Conservation (phyloP, 2,888 invertebrate genomes). For the Choristoneura rosaceana region DNA sequence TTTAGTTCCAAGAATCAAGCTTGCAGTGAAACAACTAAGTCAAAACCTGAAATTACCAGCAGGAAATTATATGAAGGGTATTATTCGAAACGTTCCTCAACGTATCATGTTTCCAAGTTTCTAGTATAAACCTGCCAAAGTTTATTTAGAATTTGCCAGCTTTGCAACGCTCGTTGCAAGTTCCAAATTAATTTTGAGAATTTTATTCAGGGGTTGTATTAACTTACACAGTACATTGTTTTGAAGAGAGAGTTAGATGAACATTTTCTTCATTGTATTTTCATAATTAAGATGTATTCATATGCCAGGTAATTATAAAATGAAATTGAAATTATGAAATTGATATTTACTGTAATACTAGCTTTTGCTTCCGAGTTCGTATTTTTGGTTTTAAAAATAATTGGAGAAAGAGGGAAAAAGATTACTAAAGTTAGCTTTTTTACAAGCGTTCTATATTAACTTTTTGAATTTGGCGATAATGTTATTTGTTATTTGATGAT, state of each 20-base stretch:
- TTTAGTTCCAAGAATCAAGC: background rate
- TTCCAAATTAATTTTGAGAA: conserved; percentile 34
- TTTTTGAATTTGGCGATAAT: too few species aligned
- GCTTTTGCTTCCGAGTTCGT: too few species aligned
- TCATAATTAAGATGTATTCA: too few species aligned
- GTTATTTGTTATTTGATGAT: too few species aligned
- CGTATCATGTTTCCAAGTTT: conserved; percentile 48
- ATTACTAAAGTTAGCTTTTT: too few species aligned
- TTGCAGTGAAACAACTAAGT: background rate
- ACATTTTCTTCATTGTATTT: background rate
- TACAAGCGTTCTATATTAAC: too few species aligned
- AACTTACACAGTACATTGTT: background rate
- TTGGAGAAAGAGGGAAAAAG: too few species aligned
- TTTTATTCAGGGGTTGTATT: background rate
- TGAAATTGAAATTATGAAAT: too few species aligned
- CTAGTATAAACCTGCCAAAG: conserved; percentile 45
- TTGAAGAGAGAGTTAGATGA: background rate
- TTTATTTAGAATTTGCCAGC: conserved; percentile 45
- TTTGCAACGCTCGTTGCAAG: conserved; percentile 38
- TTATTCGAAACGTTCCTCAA: conserved; percentile 27
- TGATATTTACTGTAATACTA: too few species aligned
- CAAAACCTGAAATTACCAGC: background rate
- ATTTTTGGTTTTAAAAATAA: too few species aligned
- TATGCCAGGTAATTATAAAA: too few species aligned
- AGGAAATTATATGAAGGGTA: background rate